Conservation (phyloP, 2,797 vertebrate genomes). For the Anabacerthia variegaticeps region DNA sequence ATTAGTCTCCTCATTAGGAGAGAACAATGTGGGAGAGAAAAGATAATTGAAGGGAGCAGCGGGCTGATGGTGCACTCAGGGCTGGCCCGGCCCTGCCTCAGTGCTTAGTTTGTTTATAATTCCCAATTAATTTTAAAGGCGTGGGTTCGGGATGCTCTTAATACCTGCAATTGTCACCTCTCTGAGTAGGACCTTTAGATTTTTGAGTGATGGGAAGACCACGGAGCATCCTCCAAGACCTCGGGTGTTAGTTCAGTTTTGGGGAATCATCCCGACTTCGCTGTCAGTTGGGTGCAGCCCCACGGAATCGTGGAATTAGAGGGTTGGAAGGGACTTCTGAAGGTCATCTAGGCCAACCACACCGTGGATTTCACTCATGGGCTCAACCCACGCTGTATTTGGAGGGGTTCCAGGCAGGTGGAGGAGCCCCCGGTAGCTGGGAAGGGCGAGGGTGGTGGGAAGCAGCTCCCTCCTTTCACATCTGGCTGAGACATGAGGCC, state of each 20-base stretch:
- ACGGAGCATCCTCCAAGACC: not conserved
- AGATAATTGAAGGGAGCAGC: conserved; percentile 73
- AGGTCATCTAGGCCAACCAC: not conserved
- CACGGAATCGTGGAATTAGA: rapidly evolving
- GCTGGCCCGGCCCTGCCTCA: not conserved
- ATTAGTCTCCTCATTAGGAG: conserved; percentile 84
- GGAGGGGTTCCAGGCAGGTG: not conserved
- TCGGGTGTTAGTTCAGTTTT: rapidly evolving
- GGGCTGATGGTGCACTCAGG: conserved; percentile 11
- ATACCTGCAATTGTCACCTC: not conserved
- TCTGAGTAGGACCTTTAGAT: not conserved
- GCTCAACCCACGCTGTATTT: rapidly evolving
- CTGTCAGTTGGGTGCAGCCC: not conserved
- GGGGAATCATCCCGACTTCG: not conserved
- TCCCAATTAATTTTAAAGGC: conserved; percentile 61
- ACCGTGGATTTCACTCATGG: too few relatives aligned
- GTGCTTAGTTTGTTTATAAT: not conserved
- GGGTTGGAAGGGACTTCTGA: not conserved
- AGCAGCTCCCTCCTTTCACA: not conserved
- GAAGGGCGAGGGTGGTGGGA: not conserved
- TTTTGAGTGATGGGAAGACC: not conserved
- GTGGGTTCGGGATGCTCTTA: not conserved
- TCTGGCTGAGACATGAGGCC: not conserved
- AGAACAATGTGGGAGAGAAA: conserved; percentile 59
- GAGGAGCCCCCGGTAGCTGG: not conserved